Base-by-base conservation (phyloP, 2,888 invertebrate genomes). In the Drosophila kambysellisi region DNA sequence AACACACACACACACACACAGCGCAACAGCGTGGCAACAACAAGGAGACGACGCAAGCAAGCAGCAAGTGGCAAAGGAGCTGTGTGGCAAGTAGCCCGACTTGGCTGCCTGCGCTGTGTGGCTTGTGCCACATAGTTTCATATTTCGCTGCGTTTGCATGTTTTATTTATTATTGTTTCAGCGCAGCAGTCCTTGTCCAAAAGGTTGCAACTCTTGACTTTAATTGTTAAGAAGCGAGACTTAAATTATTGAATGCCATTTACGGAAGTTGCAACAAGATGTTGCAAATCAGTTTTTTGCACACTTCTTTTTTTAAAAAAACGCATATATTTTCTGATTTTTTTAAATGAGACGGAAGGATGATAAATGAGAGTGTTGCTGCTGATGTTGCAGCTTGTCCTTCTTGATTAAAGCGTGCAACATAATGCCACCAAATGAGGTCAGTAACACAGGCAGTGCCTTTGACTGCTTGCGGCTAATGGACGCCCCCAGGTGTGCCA, bases 121-220 rank as follows among this genome's bases (percentile, higher is more conserved):
- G 33, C 37, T 54, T 53, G 66, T 66, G 69, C 62, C 81, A 81
- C 79, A 83, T 85, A 88, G 84, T 84, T 88, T 84, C 83, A 79
- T 83, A 85, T 84, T 84, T 84, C 81, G 66, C 79, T 79, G 85
- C 68, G 62, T 83, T 85, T 88, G 84, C 88, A 85, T 84, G 62
- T 77, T 81, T 88, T 88, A 84, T 88, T 88, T 84, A 81, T 88
- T 81, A 72, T 72, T 51, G 52, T 57, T 58, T 25, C 25, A 39
- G 70, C 33, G 54, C 48, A 17, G 56, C 32, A 63, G 67, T 79
- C 56, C 69, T 66, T 61, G 52, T 64, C 62, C 67, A 74, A 75
- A 85, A 85, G 88, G 88, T 86, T 86, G 73, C 86, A 80, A 73
- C 85, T 81, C 88, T 85, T 85, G 88, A 85, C 88, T 88, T 85